phyloP scores from a whole-genome alignment of 2,113 vertebrate species.

The Plestiodon gilberti region DNA sequence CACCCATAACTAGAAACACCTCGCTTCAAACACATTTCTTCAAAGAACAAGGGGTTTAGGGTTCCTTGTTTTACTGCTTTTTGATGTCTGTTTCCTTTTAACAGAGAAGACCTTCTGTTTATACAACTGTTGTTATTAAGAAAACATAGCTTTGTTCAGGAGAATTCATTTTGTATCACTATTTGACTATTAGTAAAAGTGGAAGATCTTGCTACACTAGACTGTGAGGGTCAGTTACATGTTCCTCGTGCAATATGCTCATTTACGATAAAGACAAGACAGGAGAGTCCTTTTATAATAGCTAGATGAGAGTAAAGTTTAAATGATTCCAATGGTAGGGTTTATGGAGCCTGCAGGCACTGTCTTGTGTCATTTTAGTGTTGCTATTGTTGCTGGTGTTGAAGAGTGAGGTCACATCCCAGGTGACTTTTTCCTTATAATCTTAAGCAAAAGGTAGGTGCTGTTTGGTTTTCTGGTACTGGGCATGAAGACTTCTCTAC shows the following conservation, averaged over 20 bases:
- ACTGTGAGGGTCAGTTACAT: constrained; percentile 47
- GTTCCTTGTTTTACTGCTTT: constrained; percentile 88
- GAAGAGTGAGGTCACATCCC: background rate
- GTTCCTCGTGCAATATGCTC: constrained; percentile 45
- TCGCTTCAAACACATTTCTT: constrained; percentile 87
- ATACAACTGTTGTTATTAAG: constrained; percentile 91
- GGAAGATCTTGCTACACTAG: constrained; percentile 39
- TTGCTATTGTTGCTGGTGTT: background rate
- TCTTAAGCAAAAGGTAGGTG: background rate
- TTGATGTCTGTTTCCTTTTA: constrained; percentile 90
- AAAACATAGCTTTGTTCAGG: constrained; percentile 80
- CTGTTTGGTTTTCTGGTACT: constrained; percentile 11
- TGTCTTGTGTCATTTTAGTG: background rate
- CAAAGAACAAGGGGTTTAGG: constrained; percentile 84
- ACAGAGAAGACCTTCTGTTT: constrained; percentile 87
- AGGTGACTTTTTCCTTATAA: background rate
- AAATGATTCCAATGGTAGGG: constrained; percentile 5
- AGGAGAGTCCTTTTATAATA: background rate
- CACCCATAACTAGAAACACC: constrained; percentile 90
- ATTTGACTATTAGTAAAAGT: constrained; percentile 71
- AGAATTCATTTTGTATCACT: constrained; percentile 74
- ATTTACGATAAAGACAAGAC: constrained; percentile 29
- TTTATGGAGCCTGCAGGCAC: background rate
- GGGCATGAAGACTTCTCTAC: rapidly evolving
- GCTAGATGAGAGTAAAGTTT: constrained; percentile 26